Conservation (phyloP, 23 tunicate species). For the Oikopleura vanhoeffeni region DNA sequence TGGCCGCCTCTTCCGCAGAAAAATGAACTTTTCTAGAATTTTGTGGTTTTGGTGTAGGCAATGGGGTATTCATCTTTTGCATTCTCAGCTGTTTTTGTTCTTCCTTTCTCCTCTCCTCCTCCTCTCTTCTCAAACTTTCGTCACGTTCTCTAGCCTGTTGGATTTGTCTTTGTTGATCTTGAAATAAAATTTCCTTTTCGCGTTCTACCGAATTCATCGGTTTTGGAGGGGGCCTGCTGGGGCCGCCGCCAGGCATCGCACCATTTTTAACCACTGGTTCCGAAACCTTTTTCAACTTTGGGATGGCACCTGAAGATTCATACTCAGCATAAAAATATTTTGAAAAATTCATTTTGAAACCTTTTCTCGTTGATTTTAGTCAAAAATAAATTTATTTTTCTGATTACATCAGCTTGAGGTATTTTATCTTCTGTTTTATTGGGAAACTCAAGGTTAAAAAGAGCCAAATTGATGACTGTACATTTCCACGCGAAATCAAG, state of each 20-base stretch:
- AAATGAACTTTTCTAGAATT: not conserved
- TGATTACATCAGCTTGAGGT: too few relatives aligned
- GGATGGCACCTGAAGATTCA: not conserved
- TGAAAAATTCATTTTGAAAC: too few relatives aligned
- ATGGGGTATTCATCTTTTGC: not conserved
- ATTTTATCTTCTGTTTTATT: too few relatives aligned
- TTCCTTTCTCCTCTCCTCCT: not conserved
- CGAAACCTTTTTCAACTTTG: not conserved
- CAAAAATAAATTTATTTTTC: too few relatives aligned
- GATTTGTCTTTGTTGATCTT: not conserved
- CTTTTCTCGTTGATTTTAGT: too few relatives aligned
- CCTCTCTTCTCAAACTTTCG: not conserved
- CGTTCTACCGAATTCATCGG: not conserved
- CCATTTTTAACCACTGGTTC: not conserved
- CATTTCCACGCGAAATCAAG: too few relatives aligned
- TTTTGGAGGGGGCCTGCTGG: too few relatives aligned
- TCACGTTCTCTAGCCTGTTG: not conserved
- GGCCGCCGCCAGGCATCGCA: not conserved
- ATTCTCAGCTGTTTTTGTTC: not conserved
- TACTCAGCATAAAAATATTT: too few relatives aligned
- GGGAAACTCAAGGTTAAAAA: too few relatives aligned
- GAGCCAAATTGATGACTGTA: too few relatives aligned
- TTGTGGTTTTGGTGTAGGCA: not conserved
- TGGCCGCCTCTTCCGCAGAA: not conserved
- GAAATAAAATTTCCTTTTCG: not conserved